phyloP scores from a whole-genome alignment of 2,113 vertebrate species.

The Cryptoleucopteryx plumbea region DNA sequence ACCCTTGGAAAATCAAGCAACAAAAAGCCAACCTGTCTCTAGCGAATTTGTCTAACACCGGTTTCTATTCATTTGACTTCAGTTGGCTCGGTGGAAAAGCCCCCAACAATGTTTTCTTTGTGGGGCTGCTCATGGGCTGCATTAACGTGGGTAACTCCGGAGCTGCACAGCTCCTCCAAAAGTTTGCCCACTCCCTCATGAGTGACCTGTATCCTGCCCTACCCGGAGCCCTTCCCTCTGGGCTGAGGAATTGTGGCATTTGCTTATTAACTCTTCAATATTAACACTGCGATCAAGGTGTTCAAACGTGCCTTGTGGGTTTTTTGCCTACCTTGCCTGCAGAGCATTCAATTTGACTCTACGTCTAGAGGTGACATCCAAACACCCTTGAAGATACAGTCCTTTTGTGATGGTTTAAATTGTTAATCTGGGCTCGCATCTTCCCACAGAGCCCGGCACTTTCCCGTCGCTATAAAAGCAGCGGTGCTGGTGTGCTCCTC shows the following conservation, averaged over 20 bases:
- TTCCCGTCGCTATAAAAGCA: background rate
- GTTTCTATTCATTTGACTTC: background rate
- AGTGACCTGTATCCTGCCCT: background rate
- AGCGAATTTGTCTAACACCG: accelerated
- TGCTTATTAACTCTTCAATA: background rate
- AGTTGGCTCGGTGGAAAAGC: background rate
- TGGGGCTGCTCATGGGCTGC: background rate
- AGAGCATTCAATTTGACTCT: accelerated
- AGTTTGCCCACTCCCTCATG: background rate
- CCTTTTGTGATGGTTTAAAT: background rate
- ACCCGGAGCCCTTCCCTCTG: background rate
- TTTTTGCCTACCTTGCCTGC: background rate
- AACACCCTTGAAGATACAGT: accelerated
- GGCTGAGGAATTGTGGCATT: accelerated
- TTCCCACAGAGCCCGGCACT: background rate
- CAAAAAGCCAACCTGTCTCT: background rate
- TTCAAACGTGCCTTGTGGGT: accelerated
- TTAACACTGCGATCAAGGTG: background rate
- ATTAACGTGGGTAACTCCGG: accelerated
- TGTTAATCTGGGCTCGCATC: background rate
- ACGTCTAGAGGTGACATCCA: background rate
- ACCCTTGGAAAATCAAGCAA: background rate
- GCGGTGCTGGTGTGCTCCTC: accelerated
- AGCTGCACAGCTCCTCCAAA: background rate
- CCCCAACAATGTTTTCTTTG: background rate